Evolutionary conservation across 2,113 vertebrate species (phyloP).

Genomic region (Pongo abelii): DNA sequence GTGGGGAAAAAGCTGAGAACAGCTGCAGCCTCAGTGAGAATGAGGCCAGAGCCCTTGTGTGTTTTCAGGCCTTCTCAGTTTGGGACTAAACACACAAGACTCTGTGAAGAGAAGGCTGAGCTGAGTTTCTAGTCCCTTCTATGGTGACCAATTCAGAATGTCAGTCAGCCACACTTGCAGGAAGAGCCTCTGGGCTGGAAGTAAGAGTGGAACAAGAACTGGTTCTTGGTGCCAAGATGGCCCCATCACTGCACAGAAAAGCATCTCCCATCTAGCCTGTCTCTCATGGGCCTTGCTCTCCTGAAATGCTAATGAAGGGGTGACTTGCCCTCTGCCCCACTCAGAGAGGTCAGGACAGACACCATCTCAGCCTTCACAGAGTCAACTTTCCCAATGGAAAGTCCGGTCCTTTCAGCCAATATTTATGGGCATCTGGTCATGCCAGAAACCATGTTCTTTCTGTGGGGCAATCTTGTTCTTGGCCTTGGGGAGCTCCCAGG

Average conservation of each 20-base stretch:
- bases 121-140: not conserved
- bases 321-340: not conserved
- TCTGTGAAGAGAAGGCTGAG: not conserved
- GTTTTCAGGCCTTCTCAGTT: not conserved
- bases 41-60: not conserved
- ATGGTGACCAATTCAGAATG: not conserved
- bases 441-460: not conserved
- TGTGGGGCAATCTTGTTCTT: not conserved
- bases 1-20: conserved; percentile 60
- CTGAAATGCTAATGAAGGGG: not conserved
- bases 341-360: not conserved
- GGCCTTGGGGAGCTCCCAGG: not conserved
- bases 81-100: not conserved
- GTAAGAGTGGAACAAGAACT: not conserved
- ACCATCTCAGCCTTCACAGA: not conserved
- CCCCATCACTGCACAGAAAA: not conserved
- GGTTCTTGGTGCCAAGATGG: not conserved
- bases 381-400: not conserved
- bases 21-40: conserved; percentile 66
- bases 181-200: not conserved
- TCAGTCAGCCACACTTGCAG: not conserved
- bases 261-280: not conserved
- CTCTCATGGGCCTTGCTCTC: not conserved
- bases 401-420: not conserved
- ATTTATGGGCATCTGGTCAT: not conserved